Evolutionary conservation across 1,140 invertebrate genomes (phyloP).

Genomic region (Papilio helenus): DNA sequence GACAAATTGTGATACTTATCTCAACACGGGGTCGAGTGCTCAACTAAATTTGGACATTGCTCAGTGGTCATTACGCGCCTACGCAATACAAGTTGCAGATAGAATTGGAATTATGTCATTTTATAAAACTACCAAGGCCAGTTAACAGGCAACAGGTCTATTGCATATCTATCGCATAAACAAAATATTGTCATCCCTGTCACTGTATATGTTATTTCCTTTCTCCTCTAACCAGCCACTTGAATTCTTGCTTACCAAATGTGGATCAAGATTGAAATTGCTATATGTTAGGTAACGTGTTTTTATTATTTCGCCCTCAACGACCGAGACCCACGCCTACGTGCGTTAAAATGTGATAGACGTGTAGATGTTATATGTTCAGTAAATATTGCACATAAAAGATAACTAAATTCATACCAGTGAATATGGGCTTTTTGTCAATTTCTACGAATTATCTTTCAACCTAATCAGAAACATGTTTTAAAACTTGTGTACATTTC

Average conservation of each 20-base stretch:
- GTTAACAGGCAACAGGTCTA: background rate
- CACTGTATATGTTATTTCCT: background rate
- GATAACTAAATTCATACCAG: background rate
- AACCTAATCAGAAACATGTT: background rate
- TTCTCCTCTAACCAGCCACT: background rate
- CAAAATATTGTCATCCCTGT: no score
- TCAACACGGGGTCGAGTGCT: background rate
- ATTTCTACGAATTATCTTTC: no score
- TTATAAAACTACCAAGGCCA: background rate
- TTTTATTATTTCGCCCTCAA: background rate
- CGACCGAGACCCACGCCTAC: background rate
- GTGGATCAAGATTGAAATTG: background rate
- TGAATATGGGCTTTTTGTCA: background rate
- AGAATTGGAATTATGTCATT: background rate
- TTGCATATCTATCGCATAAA: no score
- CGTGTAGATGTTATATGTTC: background rate
- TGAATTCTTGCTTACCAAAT: background rate
- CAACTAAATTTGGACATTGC: background rate
- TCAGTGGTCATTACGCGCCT: background rate
- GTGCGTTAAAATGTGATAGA: background rate
- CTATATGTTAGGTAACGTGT: background rate
- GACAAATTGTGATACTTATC: conserved; percentile 11
- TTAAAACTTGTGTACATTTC: background rate
- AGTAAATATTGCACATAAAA: background rate
- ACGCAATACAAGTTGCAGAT: background rate